Evolutionary conservation across 2,888 invertebrate species (phyloP), one percentile per base, ranked within the genome.

Genomic region (Lypha dubia): DNA sequence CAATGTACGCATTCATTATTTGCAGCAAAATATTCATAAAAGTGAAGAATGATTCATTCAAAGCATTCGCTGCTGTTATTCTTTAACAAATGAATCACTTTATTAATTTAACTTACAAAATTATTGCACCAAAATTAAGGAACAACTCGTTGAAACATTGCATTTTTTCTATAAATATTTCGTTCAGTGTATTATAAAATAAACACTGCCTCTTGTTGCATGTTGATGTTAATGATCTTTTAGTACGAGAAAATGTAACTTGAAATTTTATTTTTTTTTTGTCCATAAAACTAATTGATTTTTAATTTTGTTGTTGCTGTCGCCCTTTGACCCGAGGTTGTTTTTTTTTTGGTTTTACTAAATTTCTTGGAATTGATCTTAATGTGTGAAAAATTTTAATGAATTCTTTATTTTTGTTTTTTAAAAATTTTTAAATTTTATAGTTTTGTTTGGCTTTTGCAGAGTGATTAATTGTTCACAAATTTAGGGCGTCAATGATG

Each of bases 401-500:
- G 79, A 49, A 35, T 28, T 56, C 73, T 62, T 58, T 44, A 22
- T 44, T 51, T 28, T 74, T 6, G 41, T 41, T 60, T 38, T n/a
- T 68, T 11, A 28, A n/a, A 51, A 75, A 20, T 24, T 46, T 7
- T 15, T n/a, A n/a, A 1, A 46, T 71, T 71, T 70, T 28, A 71
- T 58, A 11, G 41, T 15, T 67, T 15, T 28, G 15, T 15, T 68
- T 75, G 58, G 49, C 22, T 65, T 56, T 70, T 71, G 63, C n/a
- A 46, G 58, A 81, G 58, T 81, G 84, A 84, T 84, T 84, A 81
- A 84, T 84, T 79, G 58, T 44, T 60, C 9, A 24, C 32, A 81
- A 75, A 84, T 79, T 60, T 79, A 58, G 80, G 77, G 77, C 76
- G 80, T 74, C 81, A 79, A 81, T 81, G 68, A 81, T 65, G 68